These are phyloP conservation scores for Bimastos eiseni DNA, from an alignment of 2,888 invertebrate genomes.

Conservation along the genomic window DNA sequence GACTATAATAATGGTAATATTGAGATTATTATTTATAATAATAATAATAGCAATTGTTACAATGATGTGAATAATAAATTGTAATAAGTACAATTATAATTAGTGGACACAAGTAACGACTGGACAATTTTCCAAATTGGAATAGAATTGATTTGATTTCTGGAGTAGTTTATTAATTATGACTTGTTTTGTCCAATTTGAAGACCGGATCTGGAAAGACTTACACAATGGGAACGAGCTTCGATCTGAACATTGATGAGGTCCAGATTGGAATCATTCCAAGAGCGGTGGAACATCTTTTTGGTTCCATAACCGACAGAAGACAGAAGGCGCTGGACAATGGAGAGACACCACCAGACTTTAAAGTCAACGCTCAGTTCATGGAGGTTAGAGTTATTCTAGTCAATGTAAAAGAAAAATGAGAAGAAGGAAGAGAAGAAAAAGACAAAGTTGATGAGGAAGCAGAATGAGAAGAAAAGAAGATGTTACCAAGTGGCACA, in stretches of 20 bases:
- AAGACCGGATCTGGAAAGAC: conserved; percentile 98
- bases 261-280: conserved; percentile 86
- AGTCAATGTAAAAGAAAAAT: too few species aligned
- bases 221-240: conserved; percentile 97
- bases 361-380: conserved; percentile 85
- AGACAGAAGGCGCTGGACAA: conserved; percentile 68
- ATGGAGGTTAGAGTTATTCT: conserved; percentile 67
- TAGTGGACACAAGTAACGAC: too few species aligned
- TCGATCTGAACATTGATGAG: conserved; percentile 72
- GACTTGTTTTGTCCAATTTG: too few species aligned
- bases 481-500: too few species aligned
- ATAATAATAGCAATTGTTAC: background rate
- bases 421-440: too few species aligned
- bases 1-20: background rate
- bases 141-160: too few species aligned
- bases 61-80: background rate
- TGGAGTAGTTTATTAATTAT: background rate
- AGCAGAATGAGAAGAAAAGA: too few species aligned
- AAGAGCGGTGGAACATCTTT: conserved; percentile 88
- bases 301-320: conserved; percentile 69
- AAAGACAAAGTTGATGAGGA: too few species aligned
- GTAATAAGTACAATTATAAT: too few species aligned
- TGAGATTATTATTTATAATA: background rate
- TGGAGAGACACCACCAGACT: conserved; percentile 74
- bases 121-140: too few species aligned